A percentile compares a stretch with the other conserved stretches of the same genome.
Evolutionary conservation across 2,113 vertebrate genomes (phyloP).

Genomic region (Proterorhinus semilunaris): DNA sequence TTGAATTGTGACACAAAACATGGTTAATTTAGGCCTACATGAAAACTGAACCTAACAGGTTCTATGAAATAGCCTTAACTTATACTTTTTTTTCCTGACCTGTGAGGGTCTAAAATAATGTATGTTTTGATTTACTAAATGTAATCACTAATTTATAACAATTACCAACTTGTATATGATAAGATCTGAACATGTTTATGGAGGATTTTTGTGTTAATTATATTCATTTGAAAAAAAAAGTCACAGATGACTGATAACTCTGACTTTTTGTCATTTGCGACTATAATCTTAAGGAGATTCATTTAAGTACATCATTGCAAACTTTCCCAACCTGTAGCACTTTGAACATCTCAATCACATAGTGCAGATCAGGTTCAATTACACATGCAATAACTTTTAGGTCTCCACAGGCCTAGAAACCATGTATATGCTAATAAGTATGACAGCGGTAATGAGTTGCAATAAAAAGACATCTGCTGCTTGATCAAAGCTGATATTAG

Average conservation of each 20-base stretch:
- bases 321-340: conserved; percentile 9
- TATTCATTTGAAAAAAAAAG: neutral
- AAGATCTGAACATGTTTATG: neutral
- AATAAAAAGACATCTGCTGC: conserved; percentile 71
- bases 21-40: too few relatives aligned
- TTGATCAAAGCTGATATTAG: conserved; percentile 65
- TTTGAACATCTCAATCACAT: conserved; percentile 62
- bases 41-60: too few relatives aligned
- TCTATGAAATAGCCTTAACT: too few relatives aligned
- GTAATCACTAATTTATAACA: too few relatives aligned
- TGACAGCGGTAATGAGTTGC: conserved; percentile 66
- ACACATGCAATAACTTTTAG: conserved; percentile 67
- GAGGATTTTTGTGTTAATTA: neutral
- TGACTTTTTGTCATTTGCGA: neutral
- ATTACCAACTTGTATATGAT: too few relatives aligned
- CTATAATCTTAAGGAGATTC: neutral
- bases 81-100: too few relatives aligned
- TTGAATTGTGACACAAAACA: too few relatives aligned
- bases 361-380: conserved; percentile 67
- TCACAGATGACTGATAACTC: neutral
- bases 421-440: conserved; percentile 74
- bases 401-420: conserved; percentile 62
- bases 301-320: neutral
- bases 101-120: too few relatives aligned
- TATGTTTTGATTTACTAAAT: too few relatives aligned